Conservation (phyloP, 1,140 invertebrate species). For the Teleogryllus occipitalis region DNA sequence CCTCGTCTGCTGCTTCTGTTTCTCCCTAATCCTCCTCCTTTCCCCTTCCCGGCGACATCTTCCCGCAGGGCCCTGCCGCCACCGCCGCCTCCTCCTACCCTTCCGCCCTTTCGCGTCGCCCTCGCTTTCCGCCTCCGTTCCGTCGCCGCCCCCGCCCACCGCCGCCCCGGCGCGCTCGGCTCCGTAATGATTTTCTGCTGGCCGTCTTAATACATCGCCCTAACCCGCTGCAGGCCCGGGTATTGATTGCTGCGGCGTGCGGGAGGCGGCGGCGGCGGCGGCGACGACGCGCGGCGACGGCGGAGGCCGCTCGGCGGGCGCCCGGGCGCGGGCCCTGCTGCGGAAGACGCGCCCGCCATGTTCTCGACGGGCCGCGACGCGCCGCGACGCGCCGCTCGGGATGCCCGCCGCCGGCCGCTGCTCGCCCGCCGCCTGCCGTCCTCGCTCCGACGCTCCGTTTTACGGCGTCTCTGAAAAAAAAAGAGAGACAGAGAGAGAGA, state of each 20-base stretch:
- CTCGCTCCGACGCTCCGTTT: too few relatives aligned
- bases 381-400: too few relatives aligned
- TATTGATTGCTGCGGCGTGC: background rate
- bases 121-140: background rate
- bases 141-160: background rate
- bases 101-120: background rate
- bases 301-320: too few relatives aligned
- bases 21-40: background rate
- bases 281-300: background rate
- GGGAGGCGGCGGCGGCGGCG: background rate
- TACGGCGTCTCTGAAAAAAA: too few relatives aligned
- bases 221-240: background rate
- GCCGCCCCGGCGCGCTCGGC: too few relatives aligned
- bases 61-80: background rate
- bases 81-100: background rate
- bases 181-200: background rate
- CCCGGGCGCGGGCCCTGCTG: too few relatives aligned
- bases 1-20: background rate
- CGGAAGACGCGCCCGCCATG: background rate
- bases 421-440: too few relatives aligned
- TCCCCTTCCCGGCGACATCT: background rate
- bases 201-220: background rate
- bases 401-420: too few relatives aligned
- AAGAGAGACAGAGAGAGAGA: too few relatives aligned
- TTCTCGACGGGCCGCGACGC: background rate